Conservation (phyloP, 2,797 vertebrate genomes). For the Cryptoprocta ferox region DNA sequence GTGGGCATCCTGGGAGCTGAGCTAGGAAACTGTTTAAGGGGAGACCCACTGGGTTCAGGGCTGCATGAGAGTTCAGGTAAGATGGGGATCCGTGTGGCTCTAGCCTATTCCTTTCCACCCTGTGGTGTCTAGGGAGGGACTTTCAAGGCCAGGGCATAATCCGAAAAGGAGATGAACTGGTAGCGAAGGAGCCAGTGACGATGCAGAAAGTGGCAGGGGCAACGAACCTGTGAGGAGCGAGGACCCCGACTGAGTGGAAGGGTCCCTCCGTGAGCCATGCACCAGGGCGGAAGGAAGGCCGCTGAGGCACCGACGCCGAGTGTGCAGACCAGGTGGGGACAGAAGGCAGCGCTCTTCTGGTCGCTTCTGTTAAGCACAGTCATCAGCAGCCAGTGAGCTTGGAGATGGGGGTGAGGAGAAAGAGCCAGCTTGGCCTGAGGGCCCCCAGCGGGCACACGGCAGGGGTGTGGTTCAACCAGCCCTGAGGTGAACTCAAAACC, state of each 20-base stretch:
- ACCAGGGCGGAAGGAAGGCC: neutral
- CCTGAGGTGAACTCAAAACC: neutral
- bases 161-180: neutral
- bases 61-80: neutral
- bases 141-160: neutral
- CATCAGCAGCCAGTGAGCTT: neutral
- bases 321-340: rapidly evolving
- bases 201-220: neutral
- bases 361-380: neutral
- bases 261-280: neutral
- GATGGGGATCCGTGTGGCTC: neutral
- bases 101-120: neutral
- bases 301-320: no score
- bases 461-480: neutral
- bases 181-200: neutral
- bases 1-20: neutral
- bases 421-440: neutral
- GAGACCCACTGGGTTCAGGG: neutral
- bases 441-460: neutral
- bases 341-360: neutral
- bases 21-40: neutral
- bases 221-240: neutral
- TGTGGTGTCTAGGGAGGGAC: neutral
- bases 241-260: neutral
- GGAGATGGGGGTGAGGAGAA: neutral